Evolutionary conservation across 2,113 vertebrate genomes (phyloP), one percentile per base, ranked within the genome.

Genomic region (Apus apus): DNA sequence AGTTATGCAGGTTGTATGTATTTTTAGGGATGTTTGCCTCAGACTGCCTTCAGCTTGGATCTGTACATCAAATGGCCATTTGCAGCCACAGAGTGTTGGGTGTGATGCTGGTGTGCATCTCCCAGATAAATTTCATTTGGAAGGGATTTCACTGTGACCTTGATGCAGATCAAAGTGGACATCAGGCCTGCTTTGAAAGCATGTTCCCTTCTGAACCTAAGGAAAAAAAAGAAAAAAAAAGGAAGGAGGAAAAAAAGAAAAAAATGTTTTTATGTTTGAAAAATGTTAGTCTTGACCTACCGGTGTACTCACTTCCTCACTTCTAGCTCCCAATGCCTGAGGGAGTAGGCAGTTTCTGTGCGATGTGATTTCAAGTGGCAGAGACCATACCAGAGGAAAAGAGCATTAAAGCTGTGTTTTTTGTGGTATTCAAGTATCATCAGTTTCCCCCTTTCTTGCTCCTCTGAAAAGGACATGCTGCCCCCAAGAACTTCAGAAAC

Each of bases 21-120:
- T 46, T 51, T 90, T 34, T 19, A 34, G 29, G 54, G 20, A 6
- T 12, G 7, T 54, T 62, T 89, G 20, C 21, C 8, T 70, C 6
- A 21, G 21, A 9, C 17, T 75, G n/a, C 43, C 58, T 54, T 50
- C 30, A 67, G 25, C 64, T 38, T 50, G 51, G 32, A 22, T 2
- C 65, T 1, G 0, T 25, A 26, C 20, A 19, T 21, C 12, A 34
- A 46, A 67, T 5, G 51, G 30, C 21, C 7, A 4, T 85, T 58
- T 4, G 10, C 27, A 82, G 46, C 20, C 0, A 0, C 23, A 38
- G 36, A 45, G 27, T 0, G 0, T 43, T 51, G 27, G 13, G 8
- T 30, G 20, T 1, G 5, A 30, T n/a, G 27, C 60, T 58, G 46
- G 13, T 50, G n/a, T 51, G 27, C 1, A 1, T 57, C 34, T 92